Conservation (phyloP, 1,140 invertebrate genomes). For the Wasmannia auropunctata region DNA sequence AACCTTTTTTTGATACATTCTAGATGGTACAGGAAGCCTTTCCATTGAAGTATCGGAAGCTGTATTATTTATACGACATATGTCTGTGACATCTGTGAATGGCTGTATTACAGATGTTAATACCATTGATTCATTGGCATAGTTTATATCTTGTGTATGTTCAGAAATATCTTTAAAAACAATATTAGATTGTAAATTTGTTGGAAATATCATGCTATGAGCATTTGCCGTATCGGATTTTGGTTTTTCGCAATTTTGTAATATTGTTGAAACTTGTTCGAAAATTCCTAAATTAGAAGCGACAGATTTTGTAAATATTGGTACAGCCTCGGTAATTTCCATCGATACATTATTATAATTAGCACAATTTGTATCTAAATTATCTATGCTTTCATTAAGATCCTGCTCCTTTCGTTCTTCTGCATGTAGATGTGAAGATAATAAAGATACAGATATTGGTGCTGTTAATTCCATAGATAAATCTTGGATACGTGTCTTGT, state of each 20-base stretch:
- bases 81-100: background rate
- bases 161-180: background rate
- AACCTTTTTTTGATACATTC: background rate
- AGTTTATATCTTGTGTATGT: background rate
- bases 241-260: background rate
- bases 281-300: background rate
- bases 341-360: constrained; percentile 16
- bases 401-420: background rate
- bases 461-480: constrained; percentile 46
- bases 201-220: background rate
- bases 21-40: background rate
- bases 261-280: background rate
- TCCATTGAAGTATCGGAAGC: constrained; percentile 41
- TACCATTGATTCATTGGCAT: constrained; percentile 7
- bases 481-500: constrained; percentile 22
- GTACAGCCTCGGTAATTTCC: constrained; percentile 51
- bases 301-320: background rate
- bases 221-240: background rate
- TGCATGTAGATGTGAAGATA: background rate
- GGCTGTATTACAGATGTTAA: constrained; percentile 5
- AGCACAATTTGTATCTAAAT: background rate
- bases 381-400: background rate
- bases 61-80: background rate
- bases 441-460: constrained; percentile 1
- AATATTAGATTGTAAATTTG: background rate